Conservation (phyloP, 2,888 invertebrate species). For the Lamellibrachia satsuma region DNA sequence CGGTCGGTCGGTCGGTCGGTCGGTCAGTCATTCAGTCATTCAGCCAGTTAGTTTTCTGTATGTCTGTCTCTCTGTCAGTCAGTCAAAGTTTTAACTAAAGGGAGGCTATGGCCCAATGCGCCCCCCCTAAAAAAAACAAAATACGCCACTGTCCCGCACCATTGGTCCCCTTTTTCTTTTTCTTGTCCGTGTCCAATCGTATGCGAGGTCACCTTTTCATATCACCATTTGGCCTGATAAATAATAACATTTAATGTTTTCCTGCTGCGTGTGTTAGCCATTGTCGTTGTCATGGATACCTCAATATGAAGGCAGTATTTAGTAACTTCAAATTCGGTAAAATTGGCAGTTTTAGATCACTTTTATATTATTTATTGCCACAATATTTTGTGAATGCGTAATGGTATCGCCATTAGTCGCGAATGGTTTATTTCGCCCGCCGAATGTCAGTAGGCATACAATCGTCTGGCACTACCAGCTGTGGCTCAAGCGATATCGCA, state of each 20-base stretch:
- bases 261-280: background rate
- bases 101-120: no score
- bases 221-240: background rate
- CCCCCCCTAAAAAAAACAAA: no score
- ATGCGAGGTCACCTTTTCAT: no score
- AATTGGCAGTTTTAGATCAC: background rate
- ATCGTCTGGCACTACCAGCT: background rate
- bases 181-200: no score
- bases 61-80: no score
- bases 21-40: no score
- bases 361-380: background rate
- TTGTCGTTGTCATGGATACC: background rate
- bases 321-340: no score
- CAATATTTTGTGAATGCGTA: background rate
- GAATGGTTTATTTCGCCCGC: background rate
- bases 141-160: no score
- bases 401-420: background rate
- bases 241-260: background rate
- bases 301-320: background rate
- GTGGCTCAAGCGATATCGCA: background rate
- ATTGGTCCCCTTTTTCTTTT: no score
- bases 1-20: no score
- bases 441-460: background rate
- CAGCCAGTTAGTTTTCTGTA: no score
- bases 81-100: no score